Evolutionary conservation across 2,888 invertebrate species (phyloP), one percentile per base, ranked within the genome.

Genomic region (Nemurella pictetii): DNA sequence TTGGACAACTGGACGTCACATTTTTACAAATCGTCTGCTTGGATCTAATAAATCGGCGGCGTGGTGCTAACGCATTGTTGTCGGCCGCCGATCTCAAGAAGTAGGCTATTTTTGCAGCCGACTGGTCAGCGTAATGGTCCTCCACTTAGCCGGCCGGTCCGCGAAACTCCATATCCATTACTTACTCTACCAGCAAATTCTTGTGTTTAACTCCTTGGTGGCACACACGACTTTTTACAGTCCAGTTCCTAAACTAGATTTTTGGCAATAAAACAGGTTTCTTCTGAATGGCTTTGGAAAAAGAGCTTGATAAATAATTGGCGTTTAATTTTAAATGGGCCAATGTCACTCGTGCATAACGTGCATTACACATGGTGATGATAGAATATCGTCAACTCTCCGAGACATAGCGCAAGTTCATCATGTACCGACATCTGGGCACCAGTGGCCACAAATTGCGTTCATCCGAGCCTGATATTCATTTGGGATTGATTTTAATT

Each of bases 291-390:
- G 75, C 75, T 4, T 75, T 55, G 55, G 55, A 20, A 12, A 55
- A 55, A 55, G 20, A 55, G 15, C 55, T 20, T 55, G 20, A 55
- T 55, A 27, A 25, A 81, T 81, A 26, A 81, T 81, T 81, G 80
- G 35, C n/a, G 30, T 35, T 81, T 36, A 75, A 1, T 81, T 35
- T 81, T n/a, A 81, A 81, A 35, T 25, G 35, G 80, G 80, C n/a
- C 80, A 81, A 26, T 35, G 35, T 32, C 36, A 35, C 80, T 81
- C 80, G 80, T 81, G 80, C 80, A 26, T 30, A 35, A n/a, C 26
- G 29, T 81, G n/a, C n/a, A 81, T 75, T 9, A 12, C 9, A 25
- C 75, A 28, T 7, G 12, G 75, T 27, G 25, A 0, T 7, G 75
- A 75, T 27, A n/a, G n/a, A n/a, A n/a, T n/a, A n/a, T n/a, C n/a